Conservation (phyloP, 2,888 invertebrate genomes). For the Clanis bilineata region DNA sequence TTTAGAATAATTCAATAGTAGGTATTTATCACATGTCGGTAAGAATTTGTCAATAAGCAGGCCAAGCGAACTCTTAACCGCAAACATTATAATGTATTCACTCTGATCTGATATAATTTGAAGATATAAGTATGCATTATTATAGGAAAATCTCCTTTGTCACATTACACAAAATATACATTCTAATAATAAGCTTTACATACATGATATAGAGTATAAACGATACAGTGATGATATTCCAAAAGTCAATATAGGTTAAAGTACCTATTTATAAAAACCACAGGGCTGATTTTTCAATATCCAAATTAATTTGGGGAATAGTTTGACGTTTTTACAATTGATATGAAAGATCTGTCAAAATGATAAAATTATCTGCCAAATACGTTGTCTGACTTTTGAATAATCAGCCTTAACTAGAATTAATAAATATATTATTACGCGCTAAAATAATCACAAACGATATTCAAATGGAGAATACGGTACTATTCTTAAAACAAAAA, state of each 20-base stretch:
- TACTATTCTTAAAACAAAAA: too few relatives aligned
- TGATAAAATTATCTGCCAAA: too few relatives aligned
- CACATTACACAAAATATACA: slow-evolving; percentile 14
- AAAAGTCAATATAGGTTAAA: not conserved
- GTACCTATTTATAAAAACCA: too few relatives aligned
- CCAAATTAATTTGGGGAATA: too few relatives aligned
- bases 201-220: not conserved
- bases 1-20: slow-evolving; percentile 72
- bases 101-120: slow-evolving; percentile 24
- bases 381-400: too few relatives aligned
- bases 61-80: slow-evolving; percentile 54
- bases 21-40: slow-evolving; percentile 75
- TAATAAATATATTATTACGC: too few relatives aligned
- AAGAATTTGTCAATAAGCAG: slow-evolving; percentile 70
- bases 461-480: too few relatives aligned
- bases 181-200: slow-evolving; percentile 19
- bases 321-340: too few relatives aligned
- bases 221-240: not conserved
- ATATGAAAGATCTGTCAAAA: too few relatives aligned
- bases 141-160: slow-evolving; percentile 22
- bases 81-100: slow-evolving; percentile 30
- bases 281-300: too few relatives aligned
- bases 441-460: too few relatives aligned
- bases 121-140: slow-evolving; percentile 28
- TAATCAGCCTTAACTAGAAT: too few relatives aligned